Conservation (phyloP, 2,113 vertebrate genomes). For the Chamaea fasciata region DNA sequence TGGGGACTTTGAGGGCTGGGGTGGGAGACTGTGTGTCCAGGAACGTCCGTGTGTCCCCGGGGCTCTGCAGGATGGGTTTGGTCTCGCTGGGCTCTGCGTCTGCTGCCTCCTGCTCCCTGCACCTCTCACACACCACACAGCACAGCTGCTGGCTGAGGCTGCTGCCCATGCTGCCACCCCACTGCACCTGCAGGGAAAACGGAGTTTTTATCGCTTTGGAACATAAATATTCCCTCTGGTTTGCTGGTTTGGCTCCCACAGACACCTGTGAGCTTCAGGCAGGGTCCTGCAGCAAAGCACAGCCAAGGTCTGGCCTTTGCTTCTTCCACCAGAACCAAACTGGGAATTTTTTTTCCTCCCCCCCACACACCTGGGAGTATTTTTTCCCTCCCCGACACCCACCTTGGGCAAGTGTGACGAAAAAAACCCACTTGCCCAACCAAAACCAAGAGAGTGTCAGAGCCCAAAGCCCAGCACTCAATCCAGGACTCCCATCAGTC, state of each 20-base stretch:
- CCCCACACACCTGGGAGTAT: not conserved
- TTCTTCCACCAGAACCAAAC: not conserved
- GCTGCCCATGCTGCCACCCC: not conserved
- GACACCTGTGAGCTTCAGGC: not conserved
- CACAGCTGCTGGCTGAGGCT: not conserved
- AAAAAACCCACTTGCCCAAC: not conserved
- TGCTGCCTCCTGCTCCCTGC: not conserved
- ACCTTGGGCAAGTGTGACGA: fast-evolving
- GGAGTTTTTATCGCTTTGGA: fast-evolving
- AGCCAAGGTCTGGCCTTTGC: not conserved
- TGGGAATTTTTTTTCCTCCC: fast-evolving
- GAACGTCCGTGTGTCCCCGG: fast-evolving
- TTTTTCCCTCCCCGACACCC: not conserved
- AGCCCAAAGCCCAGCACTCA: not conserved
- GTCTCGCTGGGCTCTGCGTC: not conserved
- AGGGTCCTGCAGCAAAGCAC: not conserved
- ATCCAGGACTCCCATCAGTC: not conserved
- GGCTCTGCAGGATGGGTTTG: not conserved
- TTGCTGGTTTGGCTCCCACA: not conserved
- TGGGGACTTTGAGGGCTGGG: not conserved
- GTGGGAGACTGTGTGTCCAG: fast-evolving
- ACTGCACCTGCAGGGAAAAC: not conserved
- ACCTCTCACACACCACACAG: not conserved
- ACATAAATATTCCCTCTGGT: fast-evolving
- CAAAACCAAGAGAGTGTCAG: not conserved